Evolutionary conservation across 2,888 invertebrate species (phyloP).

Genomic region (Diaperis boleti): DNA sequence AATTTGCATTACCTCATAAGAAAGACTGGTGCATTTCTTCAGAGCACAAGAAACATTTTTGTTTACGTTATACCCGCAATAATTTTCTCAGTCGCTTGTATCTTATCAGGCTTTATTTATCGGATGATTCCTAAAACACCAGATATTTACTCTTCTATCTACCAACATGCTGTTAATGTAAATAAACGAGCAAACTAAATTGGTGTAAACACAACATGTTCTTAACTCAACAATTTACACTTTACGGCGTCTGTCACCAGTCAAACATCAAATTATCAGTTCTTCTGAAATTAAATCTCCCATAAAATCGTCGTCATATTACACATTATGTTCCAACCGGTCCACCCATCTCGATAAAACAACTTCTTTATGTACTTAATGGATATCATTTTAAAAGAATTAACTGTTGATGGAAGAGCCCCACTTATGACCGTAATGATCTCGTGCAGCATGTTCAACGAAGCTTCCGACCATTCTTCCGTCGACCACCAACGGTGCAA

Average conservation of each 20-base stretch:
- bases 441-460: slow-evolving; percentile 8
- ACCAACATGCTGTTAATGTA: no score
- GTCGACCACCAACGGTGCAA: slow-evolving; percentile 26
- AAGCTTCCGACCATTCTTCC: slow-evolving; percentile 19
- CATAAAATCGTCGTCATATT: not conserved
- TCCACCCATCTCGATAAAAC: slow-evolving; percentile 3
- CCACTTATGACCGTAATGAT: slow-evolving; percentile 1
- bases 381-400: slow-evolving; percentile 9
- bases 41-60: no score
- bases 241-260: not conserved
- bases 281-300: slow-evolving; percentile 2
- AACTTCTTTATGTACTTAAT: slow-evolving; percentile 9
- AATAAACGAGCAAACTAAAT: slow-evolving; percentile 2
- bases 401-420: slow-evolving; percentile 7
- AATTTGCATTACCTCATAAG: no score
- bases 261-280: not conserved
- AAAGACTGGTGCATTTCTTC: no score
- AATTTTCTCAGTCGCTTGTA: no score
- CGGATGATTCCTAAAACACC: no score
- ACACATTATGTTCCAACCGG: not conserved
- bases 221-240: slow-evolving; percentile 7
- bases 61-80: no score
- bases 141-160: no score
- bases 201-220: not conserved
- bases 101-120: no score